Percentiles rank a stretch among this genome's conserved stretches.
Evolutionary conservation across 1,140 invertebrate genomes (phyloP).

Genomic region (Drosophila dunni): DNA sequence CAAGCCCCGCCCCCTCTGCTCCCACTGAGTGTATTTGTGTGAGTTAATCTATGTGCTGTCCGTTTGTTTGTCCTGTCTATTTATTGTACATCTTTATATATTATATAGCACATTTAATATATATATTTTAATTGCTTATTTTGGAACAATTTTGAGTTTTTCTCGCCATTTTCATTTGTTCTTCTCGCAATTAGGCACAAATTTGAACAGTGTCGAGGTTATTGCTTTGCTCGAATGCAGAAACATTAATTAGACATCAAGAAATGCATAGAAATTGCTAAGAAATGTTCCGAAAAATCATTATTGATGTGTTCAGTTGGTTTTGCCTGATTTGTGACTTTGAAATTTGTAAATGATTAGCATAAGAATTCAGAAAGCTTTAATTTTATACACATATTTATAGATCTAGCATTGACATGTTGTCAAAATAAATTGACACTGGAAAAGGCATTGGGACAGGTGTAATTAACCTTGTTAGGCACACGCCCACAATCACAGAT

Average conservation of each 20-base stretch:
- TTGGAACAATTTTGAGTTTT: conserved; percentile 63
- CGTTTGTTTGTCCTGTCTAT: conserved; percentile 73
- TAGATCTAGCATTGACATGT: conserved; percentile 55
- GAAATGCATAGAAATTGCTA: conserved; percentile 41
- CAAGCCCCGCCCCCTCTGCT: conserved; percentile 12
- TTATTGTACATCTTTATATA: conserved; percentile 44
- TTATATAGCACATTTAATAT: conserved; percentile 28
- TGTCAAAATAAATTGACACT: conserved; percentile 69
- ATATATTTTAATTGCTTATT: conserved; percentile 69
- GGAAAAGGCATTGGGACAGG: conserved; percentile 54
- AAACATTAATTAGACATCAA: conserved; percentile 49
- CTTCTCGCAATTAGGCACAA: conserved; percentile 54
- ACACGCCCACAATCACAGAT: neutral
- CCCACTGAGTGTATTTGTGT: conserved; percentile 13
- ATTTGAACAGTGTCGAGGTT: conserved; percentile 62
- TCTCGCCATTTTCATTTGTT: conserved; percentile 35
- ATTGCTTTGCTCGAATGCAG: conserved; percentile 63
- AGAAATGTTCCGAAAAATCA: conserved; percentile 20
- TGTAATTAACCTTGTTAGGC: conserved; percentile 68
- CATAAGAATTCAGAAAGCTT: conserved; percentile 38
- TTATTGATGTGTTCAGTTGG: conserved; percentile 62
- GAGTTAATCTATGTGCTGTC: conserved; percentile 42
- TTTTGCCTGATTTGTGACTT: conserved; percentile 41
- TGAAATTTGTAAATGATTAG: conserved; percentile 34
- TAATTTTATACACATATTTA: conserved; percentile 30